A percentile compares a stretch with the other conserved stretches of the same genome.
Conservation (phyloP, 2,797 vertebrate species). For the Mormyrus hasselquistii region DNA sequence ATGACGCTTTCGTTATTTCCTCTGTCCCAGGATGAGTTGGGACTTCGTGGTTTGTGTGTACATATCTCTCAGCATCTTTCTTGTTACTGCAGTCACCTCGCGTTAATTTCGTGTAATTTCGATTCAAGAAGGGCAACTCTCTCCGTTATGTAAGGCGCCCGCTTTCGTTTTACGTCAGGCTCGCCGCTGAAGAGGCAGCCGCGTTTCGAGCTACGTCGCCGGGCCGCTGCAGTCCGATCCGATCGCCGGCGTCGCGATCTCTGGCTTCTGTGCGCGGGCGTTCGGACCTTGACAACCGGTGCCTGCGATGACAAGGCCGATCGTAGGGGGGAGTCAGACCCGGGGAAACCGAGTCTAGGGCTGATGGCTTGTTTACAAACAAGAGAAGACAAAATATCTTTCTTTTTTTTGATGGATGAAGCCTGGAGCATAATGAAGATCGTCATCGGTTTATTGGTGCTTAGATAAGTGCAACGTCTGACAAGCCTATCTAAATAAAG, state of each 20-base stretch:
- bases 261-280: not conserved
- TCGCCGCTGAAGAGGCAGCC: constrained; percentile 20
- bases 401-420: not conserved
- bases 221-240: not conserved
- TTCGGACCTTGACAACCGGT: not conserved
- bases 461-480: not conserved
- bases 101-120: not conserved
- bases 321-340: not conserved
- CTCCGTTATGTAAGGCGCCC: constrained; percentile 22
- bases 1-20: not conserved
- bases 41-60: not conserved
- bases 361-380: not conserved
- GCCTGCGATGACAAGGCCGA: not conserved
- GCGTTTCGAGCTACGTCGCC: no score
- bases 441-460: not conserved
- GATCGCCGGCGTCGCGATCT: not conserved
- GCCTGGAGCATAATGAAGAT: not conserved
- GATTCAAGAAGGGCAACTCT: not conserved
- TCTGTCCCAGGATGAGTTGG: not conserved
- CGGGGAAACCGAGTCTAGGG: not conserved
- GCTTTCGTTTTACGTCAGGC: constrained; percentile 18
- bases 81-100: not conserved
- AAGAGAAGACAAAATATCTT: not conserved
- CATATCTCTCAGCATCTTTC: not conserved
- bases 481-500: not conserved